Base-by-base conservation (phyloP, 2,888 invertebrate genomes). In the Pyrochroa serraticornis region DNA sequence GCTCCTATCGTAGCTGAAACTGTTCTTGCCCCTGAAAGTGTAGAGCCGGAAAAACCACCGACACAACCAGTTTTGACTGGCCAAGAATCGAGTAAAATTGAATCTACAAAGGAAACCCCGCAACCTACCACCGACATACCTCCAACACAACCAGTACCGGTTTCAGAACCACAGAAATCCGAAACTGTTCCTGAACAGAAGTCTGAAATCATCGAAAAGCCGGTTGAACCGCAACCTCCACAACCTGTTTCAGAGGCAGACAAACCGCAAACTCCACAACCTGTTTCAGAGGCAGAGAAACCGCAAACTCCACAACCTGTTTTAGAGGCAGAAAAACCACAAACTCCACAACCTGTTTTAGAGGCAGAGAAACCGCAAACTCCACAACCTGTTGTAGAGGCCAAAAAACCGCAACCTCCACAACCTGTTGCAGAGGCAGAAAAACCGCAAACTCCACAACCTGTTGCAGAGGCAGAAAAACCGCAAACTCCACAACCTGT, bases 301-400 rank as follows among this genome's bases (percentile, higher is more conserved):
- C 39, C 32, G 33, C 42, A 41, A 34, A 7, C 22, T 14, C 13
- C 38, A 32, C 32, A n/a, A 43, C n/a, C 42, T 30, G 13, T 31
- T 30, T 7, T 10, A 33, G 41, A 7, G 7, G 32, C 31, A 50
- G n/a, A 13, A 12, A 9, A 10, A 7, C 34, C 34, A 47, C 12
- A 37, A 36, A 12, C 35, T 2, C 47, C 47, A 10, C 5, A 6
- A 39, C 6, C 8, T 6, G n/a, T 7, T n/a, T n/a, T n/a, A n/a
- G n/a, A n/a, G n/a, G n/a, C n/a, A n/a, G n/a, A n/a, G n/a, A n/a
- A n/a, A n/a, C n/a, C n/a, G n/a, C 79, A 46, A 68, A 79, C 50
- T 69, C 81, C 77, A 43, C 75, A 79, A 52, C 69, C 75, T 58
- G 69, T n/a, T n/a, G n/a, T n/a, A n/a, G 71, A 56, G 65, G 70